phyloP scores from a whole-genome alignment of 2,113 vertebrate genomes.

The Macaca mulatta region DNA sequence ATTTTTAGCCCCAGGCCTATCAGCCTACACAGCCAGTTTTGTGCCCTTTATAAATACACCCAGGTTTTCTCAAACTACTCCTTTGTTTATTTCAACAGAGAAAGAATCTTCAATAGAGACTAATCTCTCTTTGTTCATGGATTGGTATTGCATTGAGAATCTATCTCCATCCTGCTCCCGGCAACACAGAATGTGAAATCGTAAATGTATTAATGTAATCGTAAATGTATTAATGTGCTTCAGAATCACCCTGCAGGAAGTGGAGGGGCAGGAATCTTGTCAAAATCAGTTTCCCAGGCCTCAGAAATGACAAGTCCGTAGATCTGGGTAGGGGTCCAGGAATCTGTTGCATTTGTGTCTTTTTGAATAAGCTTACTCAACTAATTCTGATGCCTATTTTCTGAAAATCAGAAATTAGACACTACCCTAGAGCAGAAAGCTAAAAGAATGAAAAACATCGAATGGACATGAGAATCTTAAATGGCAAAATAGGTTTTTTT shows the following conservation, averaged over 20 bases:
- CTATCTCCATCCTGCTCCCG: neutral
- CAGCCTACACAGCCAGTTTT: neutral
- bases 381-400: neutral
- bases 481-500: neutral
- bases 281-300: constrained; percentile 15
- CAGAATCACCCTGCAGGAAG: neutral
- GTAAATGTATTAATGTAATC: neutral
- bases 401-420: neutral
- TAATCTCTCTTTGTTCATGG: neutral
- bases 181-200: neutral
- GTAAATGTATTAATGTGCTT: neutral
- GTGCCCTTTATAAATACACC: neutral
- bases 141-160: constrained; percentile 2
- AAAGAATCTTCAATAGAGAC: neutral
- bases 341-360: neutral
- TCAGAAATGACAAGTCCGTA: neutral
- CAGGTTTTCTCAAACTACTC: neutral
- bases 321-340: neutral
- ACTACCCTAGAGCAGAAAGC: neutral
- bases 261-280: neutral
- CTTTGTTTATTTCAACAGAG: constrained; percentile 8
- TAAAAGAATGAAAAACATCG: neutral
- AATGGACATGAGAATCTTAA: neutral
- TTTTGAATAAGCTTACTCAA: neutral
- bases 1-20: constrained; percentile 10